phyloP scores from a whole-genome alignment of 2,888 invertebrate species.

The Orchesella flavescens region DNA sequence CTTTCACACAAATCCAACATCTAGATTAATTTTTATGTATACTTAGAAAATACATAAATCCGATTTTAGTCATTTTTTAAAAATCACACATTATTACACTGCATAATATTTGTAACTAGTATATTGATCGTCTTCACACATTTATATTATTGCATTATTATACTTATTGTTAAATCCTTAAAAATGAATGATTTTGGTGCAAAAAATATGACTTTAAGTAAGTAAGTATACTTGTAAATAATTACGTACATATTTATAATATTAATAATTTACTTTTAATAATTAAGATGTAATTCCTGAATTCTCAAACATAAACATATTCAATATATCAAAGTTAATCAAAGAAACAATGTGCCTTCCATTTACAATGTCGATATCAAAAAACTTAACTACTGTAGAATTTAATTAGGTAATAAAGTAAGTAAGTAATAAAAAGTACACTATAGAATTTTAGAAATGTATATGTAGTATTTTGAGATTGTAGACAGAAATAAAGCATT shows the following conservation, averaged over 20 bases:
- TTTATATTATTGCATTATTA: no score
- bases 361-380: constrained; percentile 55
- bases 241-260: neutral
- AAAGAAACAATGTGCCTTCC: constrained; percentile 58
- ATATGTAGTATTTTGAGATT: neutral
- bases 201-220: neutral
- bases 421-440: neutral
- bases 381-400: neutral
- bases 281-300: neutral
- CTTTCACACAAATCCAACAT: neutral
- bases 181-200: constrained; percentile 4
- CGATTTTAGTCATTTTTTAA: no score
- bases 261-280: no score
- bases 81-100: neutral
- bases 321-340: constrained; percentile 48
- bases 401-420: neutral
- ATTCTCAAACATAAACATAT: constrained; percentile 37
- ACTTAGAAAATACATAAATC: neutral
- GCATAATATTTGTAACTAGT: neutral
- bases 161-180: no score
- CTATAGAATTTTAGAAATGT: neutral
- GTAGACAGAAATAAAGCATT: no score
- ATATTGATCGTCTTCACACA: neutral
- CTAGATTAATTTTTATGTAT: neutral
- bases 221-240: constrained; percentile 1